phyloP scores from a whole-genome alignment of 2,797 vertebrate genomes.

The Cynodonichthys magdalenae region DNA sequence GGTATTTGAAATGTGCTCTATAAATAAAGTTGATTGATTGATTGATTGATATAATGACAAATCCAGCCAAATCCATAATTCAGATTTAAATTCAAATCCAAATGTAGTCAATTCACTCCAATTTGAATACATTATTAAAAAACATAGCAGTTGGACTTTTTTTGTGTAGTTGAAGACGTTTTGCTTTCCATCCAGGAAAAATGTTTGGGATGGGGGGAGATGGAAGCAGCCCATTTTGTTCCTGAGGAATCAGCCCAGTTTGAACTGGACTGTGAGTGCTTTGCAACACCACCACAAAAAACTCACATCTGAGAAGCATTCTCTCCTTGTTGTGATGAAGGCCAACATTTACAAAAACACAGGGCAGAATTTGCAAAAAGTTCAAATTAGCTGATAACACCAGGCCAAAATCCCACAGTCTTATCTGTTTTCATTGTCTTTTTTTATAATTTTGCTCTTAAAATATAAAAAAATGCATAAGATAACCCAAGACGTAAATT shows the following conservation, averaged over 20 bases:
- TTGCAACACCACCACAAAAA: constrained; percentile 13
- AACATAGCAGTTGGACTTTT: too few species aligned
- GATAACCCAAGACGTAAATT: not conserved
- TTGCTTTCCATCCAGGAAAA: too few species aligned
- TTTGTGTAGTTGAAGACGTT: too few species aligned
- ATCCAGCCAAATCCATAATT: too few species aligned
- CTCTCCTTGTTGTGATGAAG: not conserved
- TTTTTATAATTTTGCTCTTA: not conserved
- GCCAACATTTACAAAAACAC: not conserved
- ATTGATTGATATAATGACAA: too few species aligned
- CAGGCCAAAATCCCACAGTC: not conserved
- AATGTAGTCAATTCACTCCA: too few species aligned
- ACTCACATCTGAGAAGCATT: not conserved
- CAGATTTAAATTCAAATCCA: too few species aligned
- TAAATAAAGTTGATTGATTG: too few species aligned
- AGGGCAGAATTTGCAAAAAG: not conserved
- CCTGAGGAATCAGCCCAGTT: not conserved
- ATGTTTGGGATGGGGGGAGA: too few species aligned
- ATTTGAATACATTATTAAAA: too few species aligned
- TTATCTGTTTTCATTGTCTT: not conserved
- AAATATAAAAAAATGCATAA: not conserved
- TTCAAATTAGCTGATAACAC: not conserved
- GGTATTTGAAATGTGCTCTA: too few species aligned
- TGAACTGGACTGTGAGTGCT: not conserved
- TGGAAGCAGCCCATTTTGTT: not conserved